Conservation (phyloP, 2,888 invertebrate species). For the Drosophila phalerata region DNA sequence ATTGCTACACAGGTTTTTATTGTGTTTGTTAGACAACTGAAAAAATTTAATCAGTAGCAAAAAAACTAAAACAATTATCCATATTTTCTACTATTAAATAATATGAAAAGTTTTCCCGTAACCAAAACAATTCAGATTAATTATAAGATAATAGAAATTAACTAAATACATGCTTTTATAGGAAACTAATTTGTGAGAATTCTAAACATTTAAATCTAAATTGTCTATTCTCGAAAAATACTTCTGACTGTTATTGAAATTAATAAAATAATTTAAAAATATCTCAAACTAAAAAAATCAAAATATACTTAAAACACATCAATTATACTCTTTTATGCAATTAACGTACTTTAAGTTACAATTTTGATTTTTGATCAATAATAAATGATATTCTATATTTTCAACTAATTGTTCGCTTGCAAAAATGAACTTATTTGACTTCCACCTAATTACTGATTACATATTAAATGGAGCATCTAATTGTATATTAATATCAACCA, state of each 20-base stretch:
- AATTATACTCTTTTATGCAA: no score
- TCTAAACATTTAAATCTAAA: no score
- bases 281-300: no score
- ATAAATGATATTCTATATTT: neutral
- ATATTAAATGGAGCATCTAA: slow-evolving; percentile 3
- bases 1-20: slow-evolving; percentile 31
- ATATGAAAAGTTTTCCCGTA: slow-evolving; percentile 6
- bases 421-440: neutral
- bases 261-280: no score
- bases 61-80: slow-evolving; percentile 2
- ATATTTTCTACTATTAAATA: neutral
- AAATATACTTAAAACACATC: no score
- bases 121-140: neutral
- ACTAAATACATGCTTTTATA: no score
- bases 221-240: no score
- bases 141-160: neutral
- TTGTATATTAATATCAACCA: neutral
- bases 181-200: no score
- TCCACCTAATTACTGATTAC: neutral
- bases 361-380: neutral
- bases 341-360: no score
- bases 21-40: slow-evolving; percentile 1
- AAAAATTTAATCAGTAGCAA: slow-evolving; percentile 9
- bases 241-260: no score
- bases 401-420: neutral